Percentiles rank a stretch among this genome's conserved stretches.
Conservation (phyloP, 1,140 invertebrate species). For the Leptoteleia sp. region DNA sequence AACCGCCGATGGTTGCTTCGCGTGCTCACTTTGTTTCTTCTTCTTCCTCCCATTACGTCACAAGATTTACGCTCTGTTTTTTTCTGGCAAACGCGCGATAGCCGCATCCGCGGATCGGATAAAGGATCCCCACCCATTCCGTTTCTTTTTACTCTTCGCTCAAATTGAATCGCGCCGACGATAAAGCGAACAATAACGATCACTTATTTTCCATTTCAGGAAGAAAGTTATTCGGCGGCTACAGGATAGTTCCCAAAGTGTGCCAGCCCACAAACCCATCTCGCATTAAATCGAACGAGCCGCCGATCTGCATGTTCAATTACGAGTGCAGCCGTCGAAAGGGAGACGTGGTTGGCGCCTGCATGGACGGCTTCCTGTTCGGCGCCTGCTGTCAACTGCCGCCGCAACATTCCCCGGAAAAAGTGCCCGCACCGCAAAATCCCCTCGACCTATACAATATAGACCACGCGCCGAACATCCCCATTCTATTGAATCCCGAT, state of each 20-base stretch:
- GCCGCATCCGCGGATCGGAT: conserved; percentile 6
- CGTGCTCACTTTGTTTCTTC: conserved; percentile 24
- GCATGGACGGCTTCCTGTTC: conserved; percentile 95
- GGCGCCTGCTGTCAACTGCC: conserved; percentile 92
- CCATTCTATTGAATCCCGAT: conserved; percentile 75
- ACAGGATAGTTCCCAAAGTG: conserved; percentile 89
- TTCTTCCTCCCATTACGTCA: conserved; percentile 53
- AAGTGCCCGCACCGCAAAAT: conserved; percentile 28
- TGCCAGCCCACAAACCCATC: conserved; percentile 84
- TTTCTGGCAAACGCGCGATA: conserved; percentile 27
- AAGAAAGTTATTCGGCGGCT: conserved; percentile 91
- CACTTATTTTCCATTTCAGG: conserved; percentile 81
- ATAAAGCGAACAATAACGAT: conserved; percentile 9
- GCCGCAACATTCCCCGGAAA: conserved; percentile 56
- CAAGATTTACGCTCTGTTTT: conserved; percentile 57
- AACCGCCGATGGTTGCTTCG: conserved; percentile 29
- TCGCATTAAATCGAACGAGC: conserved; percentile 79
- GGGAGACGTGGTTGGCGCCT: conserved; percentile 92
- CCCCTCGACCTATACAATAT: conserved; percentile 69
- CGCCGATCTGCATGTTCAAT: conserved; percentile 96
- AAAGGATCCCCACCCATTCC: conserved; percentile 59
- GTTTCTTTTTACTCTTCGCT: too few species aligned
- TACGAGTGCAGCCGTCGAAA: conserved; percentile 91
- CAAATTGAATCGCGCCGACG: too few species aligned
- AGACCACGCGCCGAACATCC: conserved; percentile 77